A percentile compares a stretch with the other conserved stretches of the same genome.
Evolutionary conservation across 2,888 invertebrate genomes (phyloP).

Genomic region (Hesperia comma): DNA sequence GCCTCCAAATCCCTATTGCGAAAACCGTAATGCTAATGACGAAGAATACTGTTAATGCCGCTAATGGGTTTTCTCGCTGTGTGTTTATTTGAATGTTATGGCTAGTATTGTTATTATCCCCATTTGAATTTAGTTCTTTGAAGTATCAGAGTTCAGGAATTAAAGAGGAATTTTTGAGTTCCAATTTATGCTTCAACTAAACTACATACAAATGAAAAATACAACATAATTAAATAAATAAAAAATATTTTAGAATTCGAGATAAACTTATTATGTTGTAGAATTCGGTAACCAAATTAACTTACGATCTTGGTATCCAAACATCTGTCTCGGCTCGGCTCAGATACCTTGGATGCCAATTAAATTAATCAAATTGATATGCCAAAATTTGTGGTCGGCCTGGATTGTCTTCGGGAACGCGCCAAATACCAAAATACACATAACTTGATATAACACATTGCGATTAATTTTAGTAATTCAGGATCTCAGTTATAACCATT

Average conservation of each 20-base stretch:
- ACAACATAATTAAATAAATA: too few relatives aligned
- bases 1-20: conserved; percentile 6
- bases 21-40: background rate
- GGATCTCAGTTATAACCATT: too few relatives aligned
- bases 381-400: background rate
- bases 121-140: too few relatives aligned
- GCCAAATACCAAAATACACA: background rate
- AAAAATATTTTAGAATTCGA: background rate
- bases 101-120: background rate
- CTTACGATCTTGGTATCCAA: background rate
- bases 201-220: too few relatives aligned
- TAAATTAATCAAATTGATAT: background rate
- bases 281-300: background rate
- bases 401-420: background rate
- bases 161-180: too few relatives aligned
- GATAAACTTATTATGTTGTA: background rate
- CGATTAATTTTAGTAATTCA: too few relatives aligned
- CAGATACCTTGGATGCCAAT: background rate
- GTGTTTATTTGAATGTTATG: background rate
- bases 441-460: background rate
- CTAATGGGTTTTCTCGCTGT: background rate
- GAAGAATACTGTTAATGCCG: background rate
- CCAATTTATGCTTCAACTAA: too few relatives aligned
- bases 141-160: too few relatives aligned
- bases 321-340: background rate